Percentiles rank a stretch among this genome's conserved stretches.
Conservation (phyloP, 2,888 invertebrate genomes). For the Lordiphosa fenestrarum region DNA sequence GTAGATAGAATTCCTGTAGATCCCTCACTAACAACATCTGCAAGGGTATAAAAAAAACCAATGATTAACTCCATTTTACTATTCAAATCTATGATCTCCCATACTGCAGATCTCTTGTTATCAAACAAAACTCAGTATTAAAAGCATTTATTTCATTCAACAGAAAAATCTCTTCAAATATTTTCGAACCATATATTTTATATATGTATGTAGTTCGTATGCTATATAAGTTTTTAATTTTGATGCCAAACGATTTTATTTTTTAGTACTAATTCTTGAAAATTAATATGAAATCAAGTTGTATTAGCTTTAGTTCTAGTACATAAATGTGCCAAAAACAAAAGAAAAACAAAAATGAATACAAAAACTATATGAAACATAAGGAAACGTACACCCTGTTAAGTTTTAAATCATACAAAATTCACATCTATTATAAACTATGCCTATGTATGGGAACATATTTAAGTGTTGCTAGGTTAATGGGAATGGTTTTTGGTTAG, state of each 20-base stretch:
- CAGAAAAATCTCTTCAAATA: conserved; percentile 21
- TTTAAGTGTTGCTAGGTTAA: conserved; percentile 47
- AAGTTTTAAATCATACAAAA: conserved; percentile 47
- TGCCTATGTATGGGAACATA: conserved; percentile 26
- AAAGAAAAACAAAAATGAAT: conserved; percentile 8
- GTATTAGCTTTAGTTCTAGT: conserved; percentile 60
- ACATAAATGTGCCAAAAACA: conserved; percentile 67
- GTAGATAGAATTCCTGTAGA: no score
- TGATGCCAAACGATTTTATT: conserved; percentile 34
- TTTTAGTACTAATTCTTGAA: conserved; percentile 33
- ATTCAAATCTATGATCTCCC: conserved; percentile 1
- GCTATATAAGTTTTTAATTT: conserved; percentile 48
- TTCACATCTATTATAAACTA: no score
- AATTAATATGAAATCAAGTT: conserved; percentile 31
- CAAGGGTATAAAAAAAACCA: not conserved
- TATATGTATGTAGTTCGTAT: conserved; percentile 10
- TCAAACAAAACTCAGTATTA: conserved; percentile 12
- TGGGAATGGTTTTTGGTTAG: not conserved
- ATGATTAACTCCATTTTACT: conserved; percentile 2
- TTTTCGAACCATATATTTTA: conserved; percentile 32
- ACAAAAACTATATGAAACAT: conserved; percentile 10
- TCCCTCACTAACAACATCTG: no score
- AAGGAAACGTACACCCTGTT: conserved; percentile 46
- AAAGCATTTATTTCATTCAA: conserved; percentile 1
- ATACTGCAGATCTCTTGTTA: conserved; percentile 7